These are phyloP conservation scores for Actinia equina DNA, from an alignment of 64 coral and sea anemone species.

Conservation along the genomic window DNA sequence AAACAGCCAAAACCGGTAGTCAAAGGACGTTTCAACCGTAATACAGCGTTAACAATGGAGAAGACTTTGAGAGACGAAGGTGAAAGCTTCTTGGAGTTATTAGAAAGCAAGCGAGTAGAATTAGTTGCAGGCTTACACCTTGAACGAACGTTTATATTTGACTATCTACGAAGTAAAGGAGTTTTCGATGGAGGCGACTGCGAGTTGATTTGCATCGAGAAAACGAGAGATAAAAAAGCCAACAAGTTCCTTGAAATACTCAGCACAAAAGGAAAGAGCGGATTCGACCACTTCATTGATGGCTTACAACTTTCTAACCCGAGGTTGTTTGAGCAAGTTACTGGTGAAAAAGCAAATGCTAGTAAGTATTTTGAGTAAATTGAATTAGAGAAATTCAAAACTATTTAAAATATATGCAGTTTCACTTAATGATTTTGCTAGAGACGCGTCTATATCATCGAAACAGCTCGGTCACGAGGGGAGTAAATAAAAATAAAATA, in stretches of 20 bases:
- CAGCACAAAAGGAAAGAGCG: constrained; percentile 68
- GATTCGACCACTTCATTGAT: constrained; percentile 79
- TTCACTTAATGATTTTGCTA: not conserved
- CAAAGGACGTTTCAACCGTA: not conserved
- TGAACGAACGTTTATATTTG: constrained; percentile 89
- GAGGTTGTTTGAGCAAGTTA: constrained; percentile 72
- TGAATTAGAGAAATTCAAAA: not conserved
- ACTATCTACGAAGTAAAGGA: constrained; percentile 86
- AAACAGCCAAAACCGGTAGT: not conserved
- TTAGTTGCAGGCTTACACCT: constrained; percentile 77
- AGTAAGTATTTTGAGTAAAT: constrained; percentile 50
- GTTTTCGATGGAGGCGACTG: constrained; percentile 75
- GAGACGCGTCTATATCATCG: not conserved
- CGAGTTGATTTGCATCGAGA: constrained; percentile 71
- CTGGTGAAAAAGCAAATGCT: constrained; percentile 77
- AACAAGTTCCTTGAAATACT: constrained; percentile 91
- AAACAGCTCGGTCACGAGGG: not conserved
- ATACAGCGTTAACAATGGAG: not conserved
- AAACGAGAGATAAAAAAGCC: constrained; percentile 68
- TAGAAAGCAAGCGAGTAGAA: constrained; percentile 87
- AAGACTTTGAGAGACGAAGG: not conserved
- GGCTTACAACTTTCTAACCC: constrained; percentile 89
- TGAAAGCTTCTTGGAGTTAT: constrained; percentile 34
- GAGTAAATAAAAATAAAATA: not conserved
- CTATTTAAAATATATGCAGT: not conserved